Evolutionary conservation across 2,888 invertebrate genomes (phyloP), one percentile per base, ranked within the genome.

Genomic region (Drosophila emarginata): DNA sequence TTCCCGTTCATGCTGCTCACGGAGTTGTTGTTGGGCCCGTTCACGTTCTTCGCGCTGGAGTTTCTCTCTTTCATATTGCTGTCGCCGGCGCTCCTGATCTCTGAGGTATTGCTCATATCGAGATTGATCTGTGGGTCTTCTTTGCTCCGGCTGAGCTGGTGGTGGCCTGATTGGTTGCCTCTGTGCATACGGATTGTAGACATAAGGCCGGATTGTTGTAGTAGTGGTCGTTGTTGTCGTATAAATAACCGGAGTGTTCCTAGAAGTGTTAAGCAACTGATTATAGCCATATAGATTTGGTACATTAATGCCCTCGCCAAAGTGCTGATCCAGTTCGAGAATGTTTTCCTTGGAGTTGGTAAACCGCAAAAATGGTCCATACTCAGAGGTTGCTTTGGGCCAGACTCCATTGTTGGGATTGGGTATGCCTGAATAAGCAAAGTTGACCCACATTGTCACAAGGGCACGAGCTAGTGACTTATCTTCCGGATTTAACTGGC

Each of bases 391-490:
- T 4, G 88, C 88, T 37, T 67, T 81, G 0, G 90, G 90, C 92
- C 92, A 92, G 4, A 79, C 63, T 7, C 77, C 74, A 0, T 64
- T 2, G 28, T 78, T 80, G 0, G 77, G 67, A 61, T 81, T 79
- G 26, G 92, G 92, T 70, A 88, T 81, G 12, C 91, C 92, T 21
- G 82, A 86, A 12, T 88, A 90, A 2, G 91, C 91, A 67, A 92
- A 92, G 40, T 90, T 91, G 0, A 91, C 90, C 92, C 92, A 92
- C 2, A 92, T 75, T 2, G 92, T 90, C 2, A 93, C 91, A 92
- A 94, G 92, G 53, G 91, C 91, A 18, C 90, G 90, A 0, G 93
- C 92, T 66, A 93, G 90, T 11, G 79, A 74, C 63, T 78, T 77
- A 67, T 93, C 93, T 7, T 89, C 84, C 2, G 89, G 87, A 78